Conservation (phyloP, 2,113 vertebrate genomes). For the Solea solea region DNA sequence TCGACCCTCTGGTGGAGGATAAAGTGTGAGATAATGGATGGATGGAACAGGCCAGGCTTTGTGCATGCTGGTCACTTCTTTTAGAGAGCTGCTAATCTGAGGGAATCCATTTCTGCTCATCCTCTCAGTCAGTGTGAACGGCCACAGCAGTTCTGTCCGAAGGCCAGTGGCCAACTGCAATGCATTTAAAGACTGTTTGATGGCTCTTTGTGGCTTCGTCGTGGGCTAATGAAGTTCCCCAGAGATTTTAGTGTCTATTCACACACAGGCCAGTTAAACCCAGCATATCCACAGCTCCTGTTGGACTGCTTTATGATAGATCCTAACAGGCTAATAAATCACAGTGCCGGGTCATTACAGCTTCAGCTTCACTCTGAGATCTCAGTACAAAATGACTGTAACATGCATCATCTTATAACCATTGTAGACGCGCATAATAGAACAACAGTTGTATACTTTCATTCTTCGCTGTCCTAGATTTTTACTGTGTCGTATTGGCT, state of each 20-base stretch:
- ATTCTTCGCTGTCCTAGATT: conserved; percentile 3
- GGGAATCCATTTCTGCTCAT: conserved; percentile 25
- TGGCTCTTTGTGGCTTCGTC: conserved; percentile 58
- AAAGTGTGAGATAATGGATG: no score
- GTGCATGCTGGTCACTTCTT: conserved; percentile 16
- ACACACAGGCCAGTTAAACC: conserved; percentile 39
- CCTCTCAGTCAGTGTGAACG: conserved; percentile 27
- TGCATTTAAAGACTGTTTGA: conserved; percentile 43
- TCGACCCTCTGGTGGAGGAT: no score
- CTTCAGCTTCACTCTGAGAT: conserved; percentile 4
- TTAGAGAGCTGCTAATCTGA: conserved; percentile 32
- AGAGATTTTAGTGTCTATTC: conserved; percentile 63
- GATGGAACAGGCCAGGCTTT: background rate
- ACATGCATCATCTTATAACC: conserved; percentile 3
- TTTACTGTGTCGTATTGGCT: conserved; percentile 14
- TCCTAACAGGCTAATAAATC: conserved; percentile 60
- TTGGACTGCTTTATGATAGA: conserved; percentile 55
- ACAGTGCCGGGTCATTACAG: conserved; percentile 31
- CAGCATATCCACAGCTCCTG: conserved; percentile 23
- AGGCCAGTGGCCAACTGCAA: conserved; percentile 43
- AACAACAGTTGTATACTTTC: background rate
- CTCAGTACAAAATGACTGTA: conserved; percentile 21
- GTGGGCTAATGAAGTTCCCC: conserved; percentile 54
- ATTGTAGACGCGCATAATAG: conserved; percentile 1
- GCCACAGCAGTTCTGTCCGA: conserved; percentile 13